Evolutionary conservation across 2,113 vertebrate species (phyloP).

Genomic region (Nymphicus hollandicus): DNA sequence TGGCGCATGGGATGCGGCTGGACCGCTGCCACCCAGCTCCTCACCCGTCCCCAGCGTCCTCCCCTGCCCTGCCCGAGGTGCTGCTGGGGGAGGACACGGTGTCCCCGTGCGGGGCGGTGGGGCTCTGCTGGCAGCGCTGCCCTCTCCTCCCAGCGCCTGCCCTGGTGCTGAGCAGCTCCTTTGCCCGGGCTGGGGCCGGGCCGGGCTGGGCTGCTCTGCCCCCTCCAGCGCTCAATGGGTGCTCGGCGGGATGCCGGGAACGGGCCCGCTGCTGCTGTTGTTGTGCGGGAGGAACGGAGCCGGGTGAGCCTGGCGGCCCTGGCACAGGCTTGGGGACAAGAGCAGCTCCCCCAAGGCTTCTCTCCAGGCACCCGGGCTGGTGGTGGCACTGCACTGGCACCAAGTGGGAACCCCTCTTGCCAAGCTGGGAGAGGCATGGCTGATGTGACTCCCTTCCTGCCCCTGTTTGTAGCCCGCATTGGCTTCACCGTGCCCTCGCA

Average conservation of each 20-base stretch:
- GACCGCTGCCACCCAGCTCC: not conserved
- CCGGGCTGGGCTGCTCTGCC: not conserved
- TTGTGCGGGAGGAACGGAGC: rapidly evolving
- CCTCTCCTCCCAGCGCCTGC: not conserved
- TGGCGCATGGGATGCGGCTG: not conserved
- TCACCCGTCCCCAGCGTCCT: not conserved
- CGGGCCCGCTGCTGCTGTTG: rapidly evolving
- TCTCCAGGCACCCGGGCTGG: not conserved
- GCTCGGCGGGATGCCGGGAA: rapidly evolving
- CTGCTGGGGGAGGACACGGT: not conserved
- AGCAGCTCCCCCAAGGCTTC: not conserved
- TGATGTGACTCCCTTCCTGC: not conserved
- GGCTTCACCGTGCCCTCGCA: not conserved
- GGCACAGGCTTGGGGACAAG: rapidly evolving
- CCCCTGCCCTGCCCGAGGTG: not conserved
- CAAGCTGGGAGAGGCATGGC: rapidly evolving
- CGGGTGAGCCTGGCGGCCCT: not conserved
- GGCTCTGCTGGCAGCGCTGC: not conserved
- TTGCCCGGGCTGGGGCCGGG: rapidly evolving
- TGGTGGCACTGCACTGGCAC: not conserved
- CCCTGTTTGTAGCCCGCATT: rapidly evolving
- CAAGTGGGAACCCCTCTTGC: rapidly evolving
- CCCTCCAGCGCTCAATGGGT: not conserved
- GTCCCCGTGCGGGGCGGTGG: not conserved
- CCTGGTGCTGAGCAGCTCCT: not conserved